These are phyloP conservation scores for Trachelipus rathkii DNA, from an alignment of 1,140 invertebrate species.

Conservation along the genomic window DNA sequence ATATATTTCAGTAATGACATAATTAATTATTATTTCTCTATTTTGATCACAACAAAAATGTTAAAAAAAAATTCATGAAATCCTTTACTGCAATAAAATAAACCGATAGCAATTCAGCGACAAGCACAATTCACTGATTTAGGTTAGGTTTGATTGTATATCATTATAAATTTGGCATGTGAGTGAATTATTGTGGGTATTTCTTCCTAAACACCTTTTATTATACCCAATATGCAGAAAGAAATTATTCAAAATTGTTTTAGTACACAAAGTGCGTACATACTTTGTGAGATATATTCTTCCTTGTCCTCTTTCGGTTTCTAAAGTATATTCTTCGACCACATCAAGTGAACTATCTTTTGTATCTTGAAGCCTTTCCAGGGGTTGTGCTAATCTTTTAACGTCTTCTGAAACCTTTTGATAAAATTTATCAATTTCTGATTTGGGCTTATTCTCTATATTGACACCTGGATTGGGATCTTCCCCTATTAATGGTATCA, in stretches of 20 bases:
- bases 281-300: conserved; percentile 44
- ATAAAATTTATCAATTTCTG: not conserved
- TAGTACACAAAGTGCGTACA: not conserved
- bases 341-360: conserved; percentile 73
- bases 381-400: conserved; percentile 54
- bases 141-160: too few relatives aligned
- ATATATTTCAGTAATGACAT: too few relatives aligned
- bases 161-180: too few relatives aligned
- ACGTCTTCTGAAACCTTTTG: conserved; percentile 46
- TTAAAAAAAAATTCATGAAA: too few relatives aligned
- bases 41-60: too few relatives aligned
- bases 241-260: not conserved
- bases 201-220: too few relatives aligned
- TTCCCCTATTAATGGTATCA: conserved; percentile 35
- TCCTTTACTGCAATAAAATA: too few relatives aligned
- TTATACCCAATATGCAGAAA: not conserved
- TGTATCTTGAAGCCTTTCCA: conserved; percentile 63
- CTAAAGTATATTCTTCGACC: conserved; percentile 82
- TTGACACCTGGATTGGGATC: conserved; percentile 25
- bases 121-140: too few relatives aligned
- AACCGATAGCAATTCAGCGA: too few relatives aligned
- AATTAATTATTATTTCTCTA: too few relatives aligned
- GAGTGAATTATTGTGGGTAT: too few relatives aligned
- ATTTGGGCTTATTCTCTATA: conserved; percentile 17
- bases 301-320: conserved; percentile 60